These are phyloP conservation scores for Neelides sp. DNA, from an alignment of 1,140 invertebrate species.

Conservation along the genomic window DNA sequence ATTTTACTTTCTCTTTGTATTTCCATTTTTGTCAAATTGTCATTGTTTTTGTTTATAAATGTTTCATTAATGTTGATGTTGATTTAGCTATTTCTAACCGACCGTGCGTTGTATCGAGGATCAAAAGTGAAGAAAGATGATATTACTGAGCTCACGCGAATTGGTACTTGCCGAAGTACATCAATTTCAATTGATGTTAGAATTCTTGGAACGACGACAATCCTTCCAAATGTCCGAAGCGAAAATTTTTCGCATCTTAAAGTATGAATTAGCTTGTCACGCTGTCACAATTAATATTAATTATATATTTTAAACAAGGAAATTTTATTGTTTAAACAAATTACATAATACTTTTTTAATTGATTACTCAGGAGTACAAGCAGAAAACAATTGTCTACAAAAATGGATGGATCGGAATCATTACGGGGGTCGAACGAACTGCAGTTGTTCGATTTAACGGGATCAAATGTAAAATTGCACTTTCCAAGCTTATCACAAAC, in stretches of 20 bases:
- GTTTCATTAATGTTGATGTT: neutral
- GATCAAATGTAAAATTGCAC: neutral
- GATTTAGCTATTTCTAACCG: neutral
- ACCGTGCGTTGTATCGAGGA: neutral
- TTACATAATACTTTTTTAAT: neutral
- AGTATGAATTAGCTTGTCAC: neutral
- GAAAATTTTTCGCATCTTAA: neutral
- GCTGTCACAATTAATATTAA: neutral
- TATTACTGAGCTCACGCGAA: too few relatives aligned
- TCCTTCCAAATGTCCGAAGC: neutral
- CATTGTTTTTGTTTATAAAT: neutral
- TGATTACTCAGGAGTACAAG: conserved; percentile 5
- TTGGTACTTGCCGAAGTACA: neutral
- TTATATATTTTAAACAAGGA: too few relatives aligned
- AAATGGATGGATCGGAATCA: neutral
- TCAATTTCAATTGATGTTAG: neutral
- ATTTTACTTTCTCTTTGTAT: neutral
- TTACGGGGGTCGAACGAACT: neutral
- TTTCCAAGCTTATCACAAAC: too few relatives aligned
- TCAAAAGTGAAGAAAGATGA: neutral
- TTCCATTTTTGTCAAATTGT: neutral
- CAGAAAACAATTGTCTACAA: neutral
- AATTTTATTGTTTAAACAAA: neutral
- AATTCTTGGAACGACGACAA: neutral
- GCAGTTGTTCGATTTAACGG: neutral